Conservation (phyloP, 23 tunicate genomes). For the Styela plicata region DNA sequence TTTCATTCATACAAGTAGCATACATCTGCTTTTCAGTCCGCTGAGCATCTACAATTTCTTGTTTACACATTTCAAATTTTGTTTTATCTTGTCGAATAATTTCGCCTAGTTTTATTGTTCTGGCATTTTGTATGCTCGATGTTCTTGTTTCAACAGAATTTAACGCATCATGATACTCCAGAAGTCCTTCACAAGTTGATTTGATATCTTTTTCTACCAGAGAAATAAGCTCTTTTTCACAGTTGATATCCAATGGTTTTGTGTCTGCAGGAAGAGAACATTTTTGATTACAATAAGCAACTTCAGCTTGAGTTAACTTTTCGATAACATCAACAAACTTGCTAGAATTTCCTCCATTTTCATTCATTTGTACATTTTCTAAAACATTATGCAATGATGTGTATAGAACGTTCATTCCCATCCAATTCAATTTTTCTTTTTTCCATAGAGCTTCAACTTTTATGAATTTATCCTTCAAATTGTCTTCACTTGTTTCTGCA, state of each 20-base stretch:
- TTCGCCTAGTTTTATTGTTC: neutral
- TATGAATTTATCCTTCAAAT: neutral
- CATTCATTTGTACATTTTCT: neutral
- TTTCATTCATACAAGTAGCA: neutral
- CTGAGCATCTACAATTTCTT: neutral
- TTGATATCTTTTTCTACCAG: neutral
- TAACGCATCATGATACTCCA: neutral
- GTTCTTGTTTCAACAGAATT: neutral
- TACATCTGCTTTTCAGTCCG: neutral
- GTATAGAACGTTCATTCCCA: constrained; percentile 1
- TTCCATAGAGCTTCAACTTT: neutral
- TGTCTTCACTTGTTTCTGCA: neutral
- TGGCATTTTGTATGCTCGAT: neutral
- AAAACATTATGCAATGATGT: neutral
- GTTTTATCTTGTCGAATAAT: neutral
- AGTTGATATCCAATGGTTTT: neutral
- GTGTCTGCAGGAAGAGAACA: neutral
- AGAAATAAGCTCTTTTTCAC: neutral
- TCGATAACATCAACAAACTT: neutral
- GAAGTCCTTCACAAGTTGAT: neutral
- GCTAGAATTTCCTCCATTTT: neutral
- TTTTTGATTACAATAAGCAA: neutral
- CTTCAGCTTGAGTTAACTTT: constrained; percentile 1
- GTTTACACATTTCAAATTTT: neutral
- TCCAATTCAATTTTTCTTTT: neutral